Percentiles rank a stretch among this genome's conserved stretches.
Evolutionary conservation across 2,888 invertebrate species (phyloP).

Genomic region (Erynnis tages): DNA sequence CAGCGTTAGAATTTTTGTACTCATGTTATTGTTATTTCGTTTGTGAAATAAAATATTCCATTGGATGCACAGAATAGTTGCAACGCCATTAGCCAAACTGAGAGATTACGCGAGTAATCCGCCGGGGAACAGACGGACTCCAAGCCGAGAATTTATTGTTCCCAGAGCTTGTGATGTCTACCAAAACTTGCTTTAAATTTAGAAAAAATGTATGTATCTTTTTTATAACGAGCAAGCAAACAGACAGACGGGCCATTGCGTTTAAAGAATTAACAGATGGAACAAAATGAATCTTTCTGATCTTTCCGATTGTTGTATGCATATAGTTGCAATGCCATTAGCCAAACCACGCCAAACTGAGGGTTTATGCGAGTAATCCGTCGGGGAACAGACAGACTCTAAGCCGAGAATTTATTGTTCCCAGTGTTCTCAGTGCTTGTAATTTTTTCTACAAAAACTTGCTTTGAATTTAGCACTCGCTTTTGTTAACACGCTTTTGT

Average conservation of each 20-base stretch:
- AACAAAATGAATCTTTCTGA: too few relatives aligned
- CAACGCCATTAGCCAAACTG: conserved; percentile 41
- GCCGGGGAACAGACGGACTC: conserved; percentile 35
- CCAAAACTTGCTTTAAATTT: conserved; percentile 13
- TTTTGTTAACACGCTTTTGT: too few relatives aligned
- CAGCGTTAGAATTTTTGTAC: too few relatives aligned
- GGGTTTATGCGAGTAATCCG: conserved; percentile 46
- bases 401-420: conserved; percentile 44
- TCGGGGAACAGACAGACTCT: conserved; percentile 35
- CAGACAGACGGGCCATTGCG: too few relatives aligned
- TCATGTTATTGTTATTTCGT: too few relatives aligned
- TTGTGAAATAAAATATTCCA: too few relatives aligned
- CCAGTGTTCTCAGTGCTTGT: conserved; percentile 3
- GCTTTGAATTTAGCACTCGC: conserved; percentile 8
- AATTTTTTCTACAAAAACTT: conserved; percentile 10
- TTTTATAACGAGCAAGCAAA: too few relatives aligned
- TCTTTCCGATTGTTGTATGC: too few relatives aligned
- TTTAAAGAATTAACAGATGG: too few relatives aligned
- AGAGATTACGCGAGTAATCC: conserved; percentile 46
- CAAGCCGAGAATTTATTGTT: conserved; percentile 45
- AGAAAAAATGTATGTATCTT: neutral
- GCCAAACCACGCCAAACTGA: conserved; percentile 38
- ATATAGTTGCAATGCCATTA: conserved; percentile 38
- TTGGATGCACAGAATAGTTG: conserved; percentile 17
- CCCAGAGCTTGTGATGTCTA: conserved; percentile 8